phyloP scores from a whole-genome alignment of 2,888 invertebrate genomes.

The Pasiphila rectangulata region DNA sequence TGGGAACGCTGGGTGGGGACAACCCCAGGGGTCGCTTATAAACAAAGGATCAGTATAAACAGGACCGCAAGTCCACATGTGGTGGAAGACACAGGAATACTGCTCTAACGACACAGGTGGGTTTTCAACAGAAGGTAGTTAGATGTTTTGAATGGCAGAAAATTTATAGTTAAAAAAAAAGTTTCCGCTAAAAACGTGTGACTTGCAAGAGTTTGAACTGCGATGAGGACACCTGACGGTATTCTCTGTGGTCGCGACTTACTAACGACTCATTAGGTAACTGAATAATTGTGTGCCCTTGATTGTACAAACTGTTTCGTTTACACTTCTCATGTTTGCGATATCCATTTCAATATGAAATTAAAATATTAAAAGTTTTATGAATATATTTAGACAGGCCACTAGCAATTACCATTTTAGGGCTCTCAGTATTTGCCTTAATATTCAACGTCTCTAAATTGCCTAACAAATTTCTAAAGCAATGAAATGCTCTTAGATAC shows the following conservation, averaged over 20 bases:
- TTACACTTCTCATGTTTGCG: not conserved
- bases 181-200: slow-evolving; percentile 4
- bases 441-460: too few relatives aligned
- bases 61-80: slow-evolving; percentile 53
- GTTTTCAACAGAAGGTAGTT: too few relatives aligned
- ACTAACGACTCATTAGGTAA: slow-evolving; percentile 2
- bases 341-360: too few relatives aligned
- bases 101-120: not conserved
- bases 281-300: slow-evolving; percentile 1
- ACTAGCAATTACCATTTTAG: too few relatives aligned
- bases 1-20: slow-evolving; percentile 65
- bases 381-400: too few relatives aligned
- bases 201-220: not conserved
- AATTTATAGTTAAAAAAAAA: too few relatives aligned
- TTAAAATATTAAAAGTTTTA: too few relatives aligned
- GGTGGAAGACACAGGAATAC: slow-evolving; percentile 14
- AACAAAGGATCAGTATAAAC: slow-evolving; percentile 66
- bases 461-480: too few relatives aligned
- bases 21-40: slow-evolving; percentile 59
- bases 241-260: slow-evolving; percentile 8
- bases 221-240: slow-evolving; percentile 17
- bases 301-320: slow-evolving; percentile 1
- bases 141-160: too few relatives aligned
- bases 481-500: too few relatives aligned
- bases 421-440: too few relatives aligned